Percentiles rank a stretch among this genome's conserved stretches.
These are phyloP conservation scores for Rutpela maculata DNA, from an alignment of 2,888 invertebrate genomes.

Conservation along the genomic window DNA sequence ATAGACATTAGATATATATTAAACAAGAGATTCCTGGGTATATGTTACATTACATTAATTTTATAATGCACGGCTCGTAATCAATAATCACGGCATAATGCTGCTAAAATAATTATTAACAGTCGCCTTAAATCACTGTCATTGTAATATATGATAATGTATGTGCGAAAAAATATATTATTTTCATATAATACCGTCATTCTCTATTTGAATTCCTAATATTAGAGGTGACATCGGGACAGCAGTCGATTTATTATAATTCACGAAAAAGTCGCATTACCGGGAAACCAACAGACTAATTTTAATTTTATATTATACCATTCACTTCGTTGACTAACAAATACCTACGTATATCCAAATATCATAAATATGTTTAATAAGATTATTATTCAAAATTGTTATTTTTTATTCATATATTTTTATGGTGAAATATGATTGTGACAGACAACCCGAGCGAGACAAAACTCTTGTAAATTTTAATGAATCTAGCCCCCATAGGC, in stretches of 20 bases:
- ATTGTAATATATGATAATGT: constrained; percentile 33
- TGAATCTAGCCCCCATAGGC: background rate
- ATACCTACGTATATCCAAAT: constrained; percentile 28
- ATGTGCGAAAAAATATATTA: constrained; percentile 35
- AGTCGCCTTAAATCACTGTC: background rate
- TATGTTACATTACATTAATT: constrained; percentile 12
- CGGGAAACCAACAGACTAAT: constrained; percentile 28
- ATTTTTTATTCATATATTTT: constrained; percentile 5
- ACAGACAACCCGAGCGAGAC: background rate
- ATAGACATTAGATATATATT: background rate
- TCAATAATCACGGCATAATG: constrained; percentile 5
- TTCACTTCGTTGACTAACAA: constrained; percentile 13
- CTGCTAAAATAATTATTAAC: constrained; percentile 9
- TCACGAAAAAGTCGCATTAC: constrained; percentile 30
- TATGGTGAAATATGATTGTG: constrained; percentile 5
- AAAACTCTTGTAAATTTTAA: constrained; percentile 9
- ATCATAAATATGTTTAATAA: constrained; percentile 27
- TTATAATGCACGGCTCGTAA: constrained; percentile 10
- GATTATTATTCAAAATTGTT: constrained; percentile 15
- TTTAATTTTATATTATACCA: constrained; percentile 31
- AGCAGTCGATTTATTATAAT: constrained; percentile 22
- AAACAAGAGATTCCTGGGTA: background rate
- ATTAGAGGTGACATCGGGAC: constrained; percentile 23
- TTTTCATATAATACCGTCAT: constrained; percentile 31
- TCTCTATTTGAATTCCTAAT: constrained; percentile 29